Conservation (phyloP, 2,888 invertebrate species). For the Cremastobaeus sp. region DNA sequence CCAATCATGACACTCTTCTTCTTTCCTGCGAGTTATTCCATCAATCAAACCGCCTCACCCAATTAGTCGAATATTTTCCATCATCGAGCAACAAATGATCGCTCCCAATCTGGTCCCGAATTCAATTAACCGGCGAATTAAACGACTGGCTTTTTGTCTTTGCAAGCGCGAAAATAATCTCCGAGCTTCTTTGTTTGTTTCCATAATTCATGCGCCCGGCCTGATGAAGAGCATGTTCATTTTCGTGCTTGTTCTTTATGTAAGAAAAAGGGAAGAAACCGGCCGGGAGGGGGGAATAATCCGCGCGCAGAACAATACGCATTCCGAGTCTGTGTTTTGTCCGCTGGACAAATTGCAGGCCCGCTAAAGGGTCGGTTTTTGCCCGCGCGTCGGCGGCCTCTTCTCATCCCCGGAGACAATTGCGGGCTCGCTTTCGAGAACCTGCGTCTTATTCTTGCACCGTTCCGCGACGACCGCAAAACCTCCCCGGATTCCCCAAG, state of each 20-base stretch:
- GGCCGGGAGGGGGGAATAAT: constrained; percentile 52
- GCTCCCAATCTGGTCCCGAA: no score
- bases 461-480: constrained; percentile 53
- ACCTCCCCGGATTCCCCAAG: constrained; percentile 42
- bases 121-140: not conserved
- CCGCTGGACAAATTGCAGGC: constrained; percentile 76
- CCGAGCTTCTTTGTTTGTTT: constrained; percentile 29
- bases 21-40: not conserved
- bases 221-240: constrained; percentile 32
- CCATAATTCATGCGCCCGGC: constrained; percentile 39
- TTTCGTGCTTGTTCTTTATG: constrained; percentile 50
- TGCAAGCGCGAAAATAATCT: constrained; percentile 41
- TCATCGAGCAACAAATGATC: no score
- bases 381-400: constrained; percentile 62
- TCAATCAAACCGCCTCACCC: not conserved
- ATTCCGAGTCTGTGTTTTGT: constrained; percentile 75
- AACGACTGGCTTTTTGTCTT: not conserved
- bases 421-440: constrained; percentile 53
- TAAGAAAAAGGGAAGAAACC: constrained; percentile 41
- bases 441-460: constrained; percentile 47
- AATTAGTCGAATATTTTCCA: no score
- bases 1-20: no score
- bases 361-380: constrained; percentile 75
- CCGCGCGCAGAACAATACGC: constrained; percentile 73
- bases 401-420: constrained; percentile 63